phyloP scores from a whole-genome alignment of 2,797 vertebrate genomes.

The Miichthys miiuy region DNA sequence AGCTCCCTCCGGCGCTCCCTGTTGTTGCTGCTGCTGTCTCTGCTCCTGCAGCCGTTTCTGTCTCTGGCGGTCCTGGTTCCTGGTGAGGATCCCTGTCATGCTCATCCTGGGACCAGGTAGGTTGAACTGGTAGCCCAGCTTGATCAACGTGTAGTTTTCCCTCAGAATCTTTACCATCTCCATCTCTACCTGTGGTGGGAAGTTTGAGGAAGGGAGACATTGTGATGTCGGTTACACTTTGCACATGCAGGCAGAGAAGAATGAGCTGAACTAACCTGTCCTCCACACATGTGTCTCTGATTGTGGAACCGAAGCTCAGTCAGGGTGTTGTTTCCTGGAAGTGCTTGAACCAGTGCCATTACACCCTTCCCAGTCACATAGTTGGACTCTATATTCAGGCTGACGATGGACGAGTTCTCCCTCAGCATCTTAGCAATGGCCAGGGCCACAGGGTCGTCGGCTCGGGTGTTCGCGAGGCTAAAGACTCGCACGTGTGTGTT shows the following conservation, averaged over 20 bases:
- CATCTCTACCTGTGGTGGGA: constrained; percentile 91
- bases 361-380: constrained; percentile 95
- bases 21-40: constrained; percentile 88
- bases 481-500: constrained; percentile 92
- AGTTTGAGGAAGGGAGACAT: background rate
- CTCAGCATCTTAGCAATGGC: constrained; percentile 92
- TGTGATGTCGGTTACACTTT: background rate
- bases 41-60: constrained; percentile 94
- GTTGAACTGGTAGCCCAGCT: constrained; percentile 97
- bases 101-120: constrained; percentile 96
- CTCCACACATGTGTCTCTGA: constrained; percentile 90
- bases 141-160: constrained; percentile 93
- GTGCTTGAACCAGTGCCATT: constrained; percentile 92
- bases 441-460: constrained; percentile 91
- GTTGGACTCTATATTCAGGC: constrained; percentile 96
- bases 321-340: constrained; percentile 89
- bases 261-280: constrained; percentile 67
- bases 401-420: constrained; percentile 90
- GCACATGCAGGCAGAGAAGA: background rate
- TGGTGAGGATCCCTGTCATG: constrained; percentile 96
- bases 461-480: constrained; percentile 94
- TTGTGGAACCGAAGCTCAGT: constrained; percentile 98
- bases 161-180: constrained; percentile 95
- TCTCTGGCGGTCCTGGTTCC: constrained; percentile 97
- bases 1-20: constrained; percentile 71